phyloP scores from a whole-genome alignment of 2,888 invertebrate genomes.

The Oegoconia quadripuncta region DNA sequence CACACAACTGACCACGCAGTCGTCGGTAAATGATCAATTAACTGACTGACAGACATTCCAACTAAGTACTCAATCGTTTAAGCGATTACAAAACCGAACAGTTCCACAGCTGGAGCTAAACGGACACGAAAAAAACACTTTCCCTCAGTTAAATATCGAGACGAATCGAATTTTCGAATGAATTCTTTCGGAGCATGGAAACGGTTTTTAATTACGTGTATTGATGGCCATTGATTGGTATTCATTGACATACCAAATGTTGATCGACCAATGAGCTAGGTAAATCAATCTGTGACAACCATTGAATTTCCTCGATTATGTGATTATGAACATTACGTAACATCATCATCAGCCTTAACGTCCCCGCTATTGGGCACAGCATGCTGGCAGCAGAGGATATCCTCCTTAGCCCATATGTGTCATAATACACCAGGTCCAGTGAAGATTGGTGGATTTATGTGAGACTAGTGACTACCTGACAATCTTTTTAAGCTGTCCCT shows the following conservation, averaged over 20 bases:
- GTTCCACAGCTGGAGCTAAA: slow-evolving; percentile 8
- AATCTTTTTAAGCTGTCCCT: too few relatives aligned
- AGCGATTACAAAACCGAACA: slow-evolving; percentile 12
- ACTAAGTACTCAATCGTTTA: slow-evolving; percentile 5
- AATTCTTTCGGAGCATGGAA: slow-evolving; percentile 26
- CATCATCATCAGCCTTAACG: too few relatives aligned
- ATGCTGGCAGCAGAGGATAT: too few relatives aligned
- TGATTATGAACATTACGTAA: neutral
- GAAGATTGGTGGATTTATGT: too few relatives aligned
- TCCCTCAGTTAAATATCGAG: slow-evolving; percentile 31
- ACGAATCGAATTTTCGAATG: slow-evolving; percentile 38
- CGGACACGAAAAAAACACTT: slow-evolving; percentile 29
- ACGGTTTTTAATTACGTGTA: slow-evolving; percentile 17
- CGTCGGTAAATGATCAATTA: slow-evolving; percentile 3
- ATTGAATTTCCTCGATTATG: neutral
- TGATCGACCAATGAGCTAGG: neutral
- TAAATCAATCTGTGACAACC: neutral
- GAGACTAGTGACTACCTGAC: too few relatives aligned
- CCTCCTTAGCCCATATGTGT: too few relatives aligned
- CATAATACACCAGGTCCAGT: too few relatives aligned
- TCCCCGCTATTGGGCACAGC: too few relatives aligned
- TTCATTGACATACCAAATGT: neutral
- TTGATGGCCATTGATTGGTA: slow-evolving; percentile 14
- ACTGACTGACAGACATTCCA: neutral
- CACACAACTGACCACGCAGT: neutral